These are phyloP conservation scores for Parauchenoglanis ngamensis DNA, from an alignment of 2,797 vertebrate genomes.

Conservation along the genomic window DNA sequence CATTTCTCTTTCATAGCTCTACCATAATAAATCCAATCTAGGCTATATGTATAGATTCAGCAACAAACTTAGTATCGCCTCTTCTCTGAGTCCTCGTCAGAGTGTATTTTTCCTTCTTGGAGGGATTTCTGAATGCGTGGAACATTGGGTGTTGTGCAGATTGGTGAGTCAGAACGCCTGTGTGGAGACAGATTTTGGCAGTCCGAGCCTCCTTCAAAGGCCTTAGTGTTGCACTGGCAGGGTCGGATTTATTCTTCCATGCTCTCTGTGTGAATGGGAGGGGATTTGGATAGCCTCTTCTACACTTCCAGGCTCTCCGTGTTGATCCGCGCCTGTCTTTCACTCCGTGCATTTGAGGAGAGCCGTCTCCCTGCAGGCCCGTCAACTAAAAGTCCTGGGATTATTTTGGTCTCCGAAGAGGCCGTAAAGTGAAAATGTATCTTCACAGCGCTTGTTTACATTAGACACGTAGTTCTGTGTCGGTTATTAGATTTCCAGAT, in stretches of 20 bases:
- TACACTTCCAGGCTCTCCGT: slow-evolving; percentile 17
- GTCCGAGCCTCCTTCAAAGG: slow-evolving; percentile 57
- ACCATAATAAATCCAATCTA: neutral
- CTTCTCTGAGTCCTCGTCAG: slow-evolving; percentile 11
- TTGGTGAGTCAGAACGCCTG: slow-evolving; percentile 52
- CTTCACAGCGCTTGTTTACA: slow-evolving; percentile 54
- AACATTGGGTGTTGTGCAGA: slow-evolving; percentile 49
- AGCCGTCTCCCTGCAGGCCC: slow-evolving; percentile 51
- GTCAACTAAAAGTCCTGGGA: slow-evolving; percentile 50
- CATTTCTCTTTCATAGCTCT: neutral
- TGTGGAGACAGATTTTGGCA: slow-evolving; percentile 50
- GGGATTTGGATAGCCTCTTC: slow-evolving; percentile 56
- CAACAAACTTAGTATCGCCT: slow-evolving; percentile 19
- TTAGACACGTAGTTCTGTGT: slow-evolving; percentile 41
- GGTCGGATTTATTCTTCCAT: slow-evolving; percentile 43
- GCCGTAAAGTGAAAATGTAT: slow-evolving; percentile 36
- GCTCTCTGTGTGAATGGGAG: slow-evolving; percentile 46
- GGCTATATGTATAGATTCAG: neutral
- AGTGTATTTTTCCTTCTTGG: slow-evolving; percentile 33
- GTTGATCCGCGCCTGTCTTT: slow-evolving; percentile 10
- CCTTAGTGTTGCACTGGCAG: slow-evolving; percentile 50
- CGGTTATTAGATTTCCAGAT: slow-evolving; percentile 48
- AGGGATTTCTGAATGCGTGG: slow-evolving; percentile 48
- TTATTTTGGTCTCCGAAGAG: slow-evolving; percentile 53
- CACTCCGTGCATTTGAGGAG: slow-evolving; percentile 35